A percentile compares a stretch with the other conserved stretches of the same genome.
Conservation (phyloP, 2,113 vertebrate genomes). For the Malurus alboscapulatus region DNA sequence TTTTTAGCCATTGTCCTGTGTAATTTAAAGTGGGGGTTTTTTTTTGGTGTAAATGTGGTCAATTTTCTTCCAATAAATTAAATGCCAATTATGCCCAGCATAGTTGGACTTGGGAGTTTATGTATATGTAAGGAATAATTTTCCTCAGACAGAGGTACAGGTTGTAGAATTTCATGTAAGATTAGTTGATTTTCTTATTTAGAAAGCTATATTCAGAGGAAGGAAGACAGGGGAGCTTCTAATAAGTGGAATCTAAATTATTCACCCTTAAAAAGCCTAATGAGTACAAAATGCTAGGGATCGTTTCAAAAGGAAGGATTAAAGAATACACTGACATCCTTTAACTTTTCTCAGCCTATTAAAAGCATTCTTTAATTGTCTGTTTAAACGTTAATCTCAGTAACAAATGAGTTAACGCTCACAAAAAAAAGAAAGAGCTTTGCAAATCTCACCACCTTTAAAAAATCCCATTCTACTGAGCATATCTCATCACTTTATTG, state of each 20-base stretch:
- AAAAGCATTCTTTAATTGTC: constrained; percentile 24
- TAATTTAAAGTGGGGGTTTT: neutral
- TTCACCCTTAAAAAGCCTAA: constrained; percentile 17
- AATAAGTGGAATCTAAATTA: constrained; percentile 3
- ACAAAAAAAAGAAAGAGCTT: constrained; percentile 22
- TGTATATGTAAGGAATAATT: neutral
- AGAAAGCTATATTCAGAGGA: neutral
- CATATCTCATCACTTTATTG: constrained; percentile 27
- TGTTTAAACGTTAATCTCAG: constrained; percentile 19
- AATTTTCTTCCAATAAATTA: neutral
- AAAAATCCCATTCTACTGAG: constrained; percentile 25
- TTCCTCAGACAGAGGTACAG: neutral
- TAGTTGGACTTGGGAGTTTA: neutral
- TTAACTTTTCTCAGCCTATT: constrained; percentile 39
- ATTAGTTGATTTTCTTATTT: constrained; percentile 17
- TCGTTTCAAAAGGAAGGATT: neutral
- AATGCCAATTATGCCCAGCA: neutral
- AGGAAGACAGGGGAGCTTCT: neutral
- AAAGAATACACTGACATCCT: constrained; percentile 2
- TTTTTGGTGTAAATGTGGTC: neutral
- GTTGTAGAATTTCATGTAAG: neutral
- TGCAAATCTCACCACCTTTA: constrained; percentile 6
- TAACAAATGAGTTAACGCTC: constrained; percentile 28
- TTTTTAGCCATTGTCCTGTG: neutral
- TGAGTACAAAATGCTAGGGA: neutral